Base-by-base conservation (phyloP, 1,140 invertebrate species). In the Adelges cooleyi region DNA sequence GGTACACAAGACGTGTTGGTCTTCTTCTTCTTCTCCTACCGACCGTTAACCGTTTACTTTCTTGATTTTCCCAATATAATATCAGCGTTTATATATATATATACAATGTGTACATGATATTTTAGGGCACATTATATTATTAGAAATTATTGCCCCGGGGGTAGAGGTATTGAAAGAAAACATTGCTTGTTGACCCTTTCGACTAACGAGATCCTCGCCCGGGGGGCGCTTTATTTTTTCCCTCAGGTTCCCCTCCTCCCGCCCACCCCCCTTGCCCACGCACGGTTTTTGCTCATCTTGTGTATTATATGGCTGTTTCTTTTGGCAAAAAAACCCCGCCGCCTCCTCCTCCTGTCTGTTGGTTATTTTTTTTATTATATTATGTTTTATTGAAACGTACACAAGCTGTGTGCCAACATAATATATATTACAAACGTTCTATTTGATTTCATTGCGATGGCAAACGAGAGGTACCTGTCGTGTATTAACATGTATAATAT, bases 151-250 rank as follows among this genome's bases (percentile, higher is more conserved):
- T 44, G 38, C 40, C 17, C 23, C 10, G 10, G 27, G 54, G 54
- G n/a, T 23, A 3, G 10, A 20, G 5, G 25, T 59, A 59, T 59
- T 59, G 40, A 59, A 59, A 59, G 56, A 62, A 62, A 62, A 62
- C 56, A 62, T 59, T 38, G 36, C 54, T 59, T 59, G 40, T 62
- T 62, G 56, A 62, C 56, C 56, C 56, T 62, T 62, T 48, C 42
- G 25, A 48, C 56, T 62, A 62, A 62, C 42, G 42, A 62, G 56
- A 62, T 62, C 42, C 56, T 62, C 56, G 56, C 56, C 17, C 17
- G 42, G 56, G 42, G 56, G 42, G 1, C 44, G 56, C 25, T 62
- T 62, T 62, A 62, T 62, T 48, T 59, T 17, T 11, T n/a, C 17
- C 10, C 17, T 46, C 8, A 11, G 13, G 23, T 42, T 44, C 13